These are phyloP conservation scores for Isichthys henryi DNA, from an alignment of 2,113 vertebrate species.

Conservation along the genomic window DNA sequence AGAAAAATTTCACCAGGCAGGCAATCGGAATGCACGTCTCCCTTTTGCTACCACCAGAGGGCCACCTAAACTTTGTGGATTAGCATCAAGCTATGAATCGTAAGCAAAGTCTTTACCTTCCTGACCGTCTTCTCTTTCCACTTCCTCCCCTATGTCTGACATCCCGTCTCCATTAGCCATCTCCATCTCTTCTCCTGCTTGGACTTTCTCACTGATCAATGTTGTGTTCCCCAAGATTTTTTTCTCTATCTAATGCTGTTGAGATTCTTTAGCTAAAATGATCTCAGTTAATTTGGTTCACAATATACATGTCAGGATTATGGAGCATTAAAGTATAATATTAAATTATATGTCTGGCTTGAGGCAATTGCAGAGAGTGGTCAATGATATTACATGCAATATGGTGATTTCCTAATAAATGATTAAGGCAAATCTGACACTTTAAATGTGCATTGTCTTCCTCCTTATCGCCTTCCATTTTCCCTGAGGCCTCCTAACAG, in stretches of 20 bases:
- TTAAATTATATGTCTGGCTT: background rate
- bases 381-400: background rate
- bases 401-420: background rate
- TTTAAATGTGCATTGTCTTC: background rate
- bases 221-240: too few relatives aligned
- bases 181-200: background rate
- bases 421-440: background rate
- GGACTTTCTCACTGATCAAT: background rate
- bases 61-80: background rate
- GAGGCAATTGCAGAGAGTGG: background rate
- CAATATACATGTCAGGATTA: background rate
- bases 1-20: background rate
- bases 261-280: background rate
- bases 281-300: background rate
- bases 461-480: background rate
- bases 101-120: background rate
- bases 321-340: background rate
- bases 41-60: constrained; percentile 11
- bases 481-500: background rate
- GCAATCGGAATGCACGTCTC: background rate
- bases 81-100: background rate
- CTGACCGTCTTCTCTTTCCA: background rate
- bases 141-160: background rate
- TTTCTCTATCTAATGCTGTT: background rate
- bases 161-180: background rate